Conservation (phyloP, 2,888 invertebrate species). For the Ferrisia virgata region DNA sequence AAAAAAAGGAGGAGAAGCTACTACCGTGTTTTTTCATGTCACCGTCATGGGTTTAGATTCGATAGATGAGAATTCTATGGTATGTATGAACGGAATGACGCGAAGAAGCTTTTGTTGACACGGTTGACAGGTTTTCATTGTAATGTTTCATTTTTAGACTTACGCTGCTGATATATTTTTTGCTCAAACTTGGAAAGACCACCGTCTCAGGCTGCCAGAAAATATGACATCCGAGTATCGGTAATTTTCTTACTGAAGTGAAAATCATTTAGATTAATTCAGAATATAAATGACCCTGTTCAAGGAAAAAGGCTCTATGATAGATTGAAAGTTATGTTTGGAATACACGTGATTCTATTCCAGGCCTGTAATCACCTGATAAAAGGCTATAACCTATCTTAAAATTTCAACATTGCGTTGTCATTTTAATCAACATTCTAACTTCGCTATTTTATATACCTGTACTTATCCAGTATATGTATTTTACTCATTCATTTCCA, state of each 20-base stretch:
- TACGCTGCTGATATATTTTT: conserved; percentile 90
- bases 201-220: conserved; percentile 77
- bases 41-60: conserved; percentile 94
- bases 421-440: too few relatives aligned
- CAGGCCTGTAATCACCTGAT: too few relatives aligned
- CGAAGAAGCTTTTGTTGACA: not conserved
- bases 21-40: conserved; percentile 85
- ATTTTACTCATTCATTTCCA: too few relatives aligned
- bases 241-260: conserved; percentile 52
- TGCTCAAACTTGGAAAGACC: conserved; percentile 91
- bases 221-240: conserved; percentile 91
- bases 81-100: conserved; percentile 52
- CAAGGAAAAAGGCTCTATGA: too few relatives aligned
- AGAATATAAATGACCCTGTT: too few relatives aligned
- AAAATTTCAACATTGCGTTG: too few relatives aligned
- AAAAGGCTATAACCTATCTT: too few relatives aligned
- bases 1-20: conserved; percentile 82
- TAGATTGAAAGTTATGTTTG: too few relatives aligned
- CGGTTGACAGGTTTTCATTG: not conserved
- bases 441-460: too few relatives aligned
- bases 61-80: conserved; percentile 94
- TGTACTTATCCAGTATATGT: too few relatives aligned
- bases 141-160: conserved; percentile 59
- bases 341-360: too few relatives aligned
- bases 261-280: not conserved